Evolutionary conservation across 35 echinoderm and acorn worm species (phyloP).

Genomic region (Eucidaris tribuloides): DNA sequence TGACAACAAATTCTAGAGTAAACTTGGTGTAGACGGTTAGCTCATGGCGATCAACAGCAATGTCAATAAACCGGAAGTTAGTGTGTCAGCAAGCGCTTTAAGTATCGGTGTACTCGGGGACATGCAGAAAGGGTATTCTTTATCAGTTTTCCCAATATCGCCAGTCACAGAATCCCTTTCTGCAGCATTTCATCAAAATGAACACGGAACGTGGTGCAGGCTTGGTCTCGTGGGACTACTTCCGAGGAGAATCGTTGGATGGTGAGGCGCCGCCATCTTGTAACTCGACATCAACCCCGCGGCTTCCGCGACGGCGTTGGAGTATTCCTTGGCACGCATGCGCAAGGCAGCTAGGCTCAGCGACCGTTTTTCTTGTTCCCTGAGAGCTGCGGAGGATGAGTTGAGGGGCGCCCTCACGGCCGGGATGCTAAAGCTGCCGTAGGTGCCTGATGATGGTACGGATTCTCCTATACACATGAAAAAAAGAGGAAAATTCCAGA

Average conservation of each 20-base stretch:
- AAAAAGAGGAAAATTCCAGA: no score
- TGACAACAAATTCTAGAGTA: no score
- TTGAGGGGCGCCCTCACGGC: not conserved
- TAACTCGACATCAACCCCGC: slow-evolving; percentile 37
- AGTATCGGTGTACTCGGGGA: no score
- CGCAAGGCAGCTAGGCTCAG: slow-evolving; percentile 78
- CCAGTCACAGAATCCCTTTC: no score
- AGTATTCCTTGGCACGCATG: slow-evolving; percentile 70
- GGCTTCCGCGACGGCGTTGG: slow-evolving; percentile 67
- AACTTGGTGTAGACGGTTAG: no score
- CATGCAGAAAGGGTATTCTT: no score
- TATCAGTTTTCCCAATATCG: no score
- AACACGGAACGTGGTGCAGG: not conserved
- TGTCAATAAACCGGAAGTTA: no score
- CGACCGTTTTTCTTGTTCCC: slow-evolving; percentile 65
- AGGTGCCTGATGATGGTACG: slow-evolving; percentile 3
- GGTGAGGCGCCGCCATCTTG: slow-evolving; percentile 21
- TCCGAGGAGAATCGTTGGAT: not conserved
- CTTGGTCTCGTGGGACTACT: not conserved
- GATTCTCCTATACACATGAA: no score
- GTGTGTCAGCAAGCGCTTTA: no score
- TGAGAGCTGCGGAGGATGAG: not conserved
- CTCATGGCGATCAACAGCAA: no score
- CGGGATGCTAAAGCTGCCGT: slow-evolving; percentile 1
- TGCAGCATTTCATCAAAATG: not conserved